Evolutionary conservation across 2,888 invertebrate genomes (phyloP).

Genomic region (Embidobia sp.): DNA sequence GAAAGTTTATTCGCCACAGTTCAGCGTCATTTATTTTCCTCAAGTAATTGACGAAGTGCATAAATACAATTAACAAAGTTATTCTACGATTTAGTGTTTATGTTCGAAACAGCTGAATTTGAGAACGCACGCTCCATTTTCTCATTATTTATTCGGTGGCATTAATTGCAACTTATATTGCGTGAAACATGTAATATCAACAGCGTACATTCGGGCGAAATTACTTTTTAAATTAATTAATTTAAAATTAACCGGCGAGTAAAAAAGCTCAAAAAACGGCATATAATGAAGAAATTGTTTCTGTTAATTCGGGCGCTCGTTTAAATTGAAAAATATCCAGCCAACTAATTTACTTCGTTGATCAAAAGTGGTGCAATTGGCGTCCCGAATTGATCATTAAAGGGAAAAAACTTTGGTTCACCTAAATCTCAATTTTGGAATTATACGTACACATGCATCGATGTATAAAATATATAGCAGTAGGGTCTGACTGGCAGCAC

Average conservation of each 20-base stretch:
- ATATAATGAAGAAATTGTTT: neutral
- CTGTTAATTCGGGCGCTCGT: conserved; percentile 2
- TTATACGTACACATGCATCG: conserved; percentile 54
- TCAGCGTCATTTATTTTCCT: conserved; percentile 49
- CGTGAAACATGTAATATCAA: no score
- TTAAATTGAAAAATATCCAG: conserved; percentile 10
- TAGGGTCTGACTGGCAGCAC: conserved; percentile 51
- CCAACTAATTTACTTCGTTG: conserved; percentile 8
- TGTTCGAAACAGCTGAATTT: conserved; percentile 18
- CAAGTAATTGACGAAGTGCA: conserved; percentile 45
- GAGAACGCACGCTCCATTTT: neutral
- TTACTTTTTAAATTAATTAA: no score
- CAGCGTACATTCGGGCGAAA: no score
- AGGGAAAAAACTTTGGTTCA: conserved; percentile 72
- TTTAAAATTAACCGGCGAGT: no score
- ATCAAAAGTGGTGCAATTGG: conserved; percentile 18
- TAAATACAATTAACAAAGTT: conserved; percentile 48
- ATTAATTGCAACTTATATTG: conserved; percentile 11
- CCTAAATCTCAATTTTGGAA: conserved; percentile 80
- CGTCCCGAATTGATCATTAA: conserved; percentile 53
- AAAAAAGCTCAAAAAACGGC: no score
- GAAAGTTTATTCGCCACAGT: conserved; percentile 53
- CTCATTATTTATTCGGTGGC: conserved; percentile 24
- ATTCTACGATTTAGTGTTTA: conserved; percentile 22
- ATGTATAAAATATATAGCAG: conserved; percentile 58